These are phyloP conservation scores for Perca flavescens DNA, from an alignment of 2,113 vertebrate genomes.

Conservation along the genomic window DNA sequence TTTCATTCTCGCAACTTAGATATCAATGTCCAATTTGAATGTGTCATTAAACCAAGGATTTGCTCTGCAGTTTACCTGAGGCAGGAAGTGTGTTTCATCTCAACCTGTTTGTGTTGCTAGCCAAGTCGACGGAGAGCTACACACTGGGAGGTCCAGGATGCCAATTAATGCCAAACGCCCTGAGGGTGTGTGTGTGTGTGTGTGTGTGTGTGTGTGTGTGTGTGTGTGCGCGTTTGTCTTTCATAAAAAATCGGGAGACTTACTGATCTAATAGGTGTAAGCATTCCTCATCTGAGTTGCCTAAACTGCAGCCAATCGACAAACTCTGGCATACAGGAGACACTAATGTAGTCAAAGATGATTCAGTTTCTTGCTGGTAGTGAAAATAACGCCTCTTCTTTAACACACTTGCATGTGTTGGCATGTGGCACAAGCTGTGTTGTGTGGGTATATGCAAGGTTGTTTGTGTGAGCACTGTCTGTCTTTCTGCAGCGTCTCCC, in stretches of 20 bases:
- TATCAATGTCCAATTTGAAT: neutral
- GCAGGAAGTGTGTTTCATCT: conserved; percentile 47
- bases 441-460: neutral
- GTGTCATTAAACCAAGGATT: neutral
- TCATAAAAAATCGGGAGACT: conserved; percentile 29
- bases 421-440: neutral
- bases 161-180: conserved; percentile 44
- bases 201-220: conserved; percentile 4
- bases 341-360: neutral
- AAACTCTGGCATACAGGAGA: neutral
- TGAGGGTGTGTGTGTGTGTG: conserved; percentile 9
- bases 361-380: conserved; percentile 13
- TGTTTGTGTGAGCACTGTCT: neutral
- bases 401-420: neutral
- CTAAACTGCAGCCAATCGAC: conserved; percentile 55
- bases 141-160: conserved; percentile 52
- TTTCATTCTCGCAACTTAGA: too few relatives aligned
- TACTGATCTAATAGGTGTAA: conserved; percentile 47
- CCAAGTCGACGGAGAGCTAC: conserved; percentile 8
- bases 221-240: neutral
- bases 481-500: conserved; percentile 20
- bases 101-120: conserved; percentile 40
- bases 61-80: neutral
- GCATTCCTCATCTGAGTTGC: conserved; percentile 54
- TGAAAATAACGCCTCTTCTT: neutral